These are phyloP conservation scores for Geophilus truncorum DNA, from an alignment of 2,888 invertebrate species.

Conservation along the genomic window DNA sequence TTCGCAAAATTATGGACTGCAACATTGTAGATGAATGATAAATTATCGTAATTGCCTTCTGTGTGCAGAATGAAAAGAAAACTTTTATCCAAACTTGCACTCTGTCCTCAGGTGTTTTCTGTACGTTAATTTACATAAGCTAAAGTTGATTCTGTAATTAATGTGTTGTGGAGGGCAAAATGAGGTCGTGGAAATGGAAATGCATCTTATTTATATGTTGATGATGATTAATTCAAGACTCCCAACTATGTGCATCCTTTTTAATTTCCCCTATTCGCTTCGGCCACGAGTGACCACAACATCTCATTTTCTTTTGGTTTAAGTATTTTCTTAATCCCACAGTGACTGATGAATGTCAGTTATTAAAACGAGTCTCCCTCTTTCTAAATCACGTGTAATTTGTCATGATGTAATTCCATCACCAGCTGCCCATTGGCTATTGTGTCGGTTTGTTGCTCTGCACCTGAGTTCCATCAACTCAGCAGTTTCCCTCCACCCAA, in stretches of 20 bases:
- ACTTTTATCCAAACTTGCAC: not conserved
- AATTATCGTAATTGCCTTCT: not conserved
- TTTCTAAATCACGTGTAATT: not conserved
- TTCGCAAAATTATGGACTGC: not conserved
- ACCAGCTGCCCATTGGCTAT: slow-evolving; percentile 10
- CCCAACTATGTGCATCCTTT: not conserved
- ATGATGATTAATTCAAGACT: not conserved
- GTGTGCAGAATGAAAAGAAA: not conserved
- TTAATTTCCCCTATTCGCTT: not conserved
- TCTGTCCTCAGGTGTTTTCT: not conserved
- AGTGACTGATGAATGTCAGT: not conserved
- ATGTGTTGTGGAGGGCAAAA: not conserved
- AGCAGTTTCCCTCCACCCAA: not conserved
- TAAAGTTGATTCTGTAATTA: not conserved
- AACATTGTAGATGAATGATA: not conserved
- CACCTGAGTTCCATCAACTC: not conserved
- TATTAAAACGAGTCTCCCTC: not conserved
- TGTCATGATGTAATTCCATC: not conserved
- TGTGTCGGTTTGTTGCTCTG: not conserved
- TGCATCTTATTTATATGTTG: not conserved
- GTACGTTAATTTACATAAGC: not conserved
- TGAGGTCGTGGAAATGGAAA: not conserved
- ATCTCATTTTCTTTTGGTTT: not conserved
- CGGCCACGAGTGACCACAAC: not conserved
- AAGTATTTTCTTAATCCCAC: not conserved